Base-by-base conservation (phyloP, 2,113 vertebrate species). In the Petrocephalus zakoni region DNA sequence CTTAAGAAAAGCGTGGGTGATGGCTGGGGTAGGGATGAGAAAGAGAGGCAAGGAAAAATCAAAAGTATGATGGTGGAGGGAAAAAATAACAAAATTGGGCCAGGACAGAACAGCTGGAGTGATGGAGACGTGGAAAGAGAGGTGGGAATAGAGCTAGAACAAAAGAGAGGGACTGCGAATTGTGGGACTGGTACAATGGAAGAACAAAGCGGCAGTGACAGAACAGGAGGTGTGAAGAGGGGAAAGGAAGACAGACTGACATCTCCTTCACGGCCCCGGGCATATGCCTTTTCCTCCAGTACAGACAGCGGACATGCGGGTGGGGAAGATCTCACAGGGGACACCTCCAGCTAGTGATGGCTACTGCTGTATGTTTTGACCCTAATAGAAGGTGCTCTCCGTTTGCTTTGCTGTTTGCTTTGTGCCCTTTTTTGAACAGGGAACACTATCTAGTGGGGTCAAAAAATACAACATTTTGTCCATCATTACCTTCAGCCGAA, bases 51-150 rank as follows among this genome's bases (percentile, higher is more conserved):
- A 17, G 89, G 11, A 91, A 90, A 53, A 78, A 34, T 8, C 85
- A 87, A 2, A 64, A 78, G 25, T 53, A 90, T 3, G 90, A 92
- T 6, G 84, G 86, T 1, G 86, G 90, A n/a, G 42, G 88, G 5
- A 13, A 29, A 52, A 34, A 29, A 46, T 22, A 52, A 64, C 10
- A 15, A 49, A 19, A 25, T 21, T 29, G 56, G 25, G 47, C 72
- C 86, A 42, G 87, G 17, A 83, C 13, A 21, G 55, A 84, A 49
- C 19, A 88, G 21, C 61, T 21, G 53, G 37, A n/a, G 52, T 56
- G 19, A 55, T 22, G 29, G 19, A 25, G 47, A 46, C 0, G 13
- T 29, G 11, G 52, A 84, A 46, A 37, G 7, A 51, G n/a, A 68
- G 34, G 25, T 25, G 13, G 25, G 47, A 22, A 42, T 15, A 47